Evolutionary conservation across 2,888 invertebrate species (phyloP).

Genomic region (Phalera bucephala): DNA sequence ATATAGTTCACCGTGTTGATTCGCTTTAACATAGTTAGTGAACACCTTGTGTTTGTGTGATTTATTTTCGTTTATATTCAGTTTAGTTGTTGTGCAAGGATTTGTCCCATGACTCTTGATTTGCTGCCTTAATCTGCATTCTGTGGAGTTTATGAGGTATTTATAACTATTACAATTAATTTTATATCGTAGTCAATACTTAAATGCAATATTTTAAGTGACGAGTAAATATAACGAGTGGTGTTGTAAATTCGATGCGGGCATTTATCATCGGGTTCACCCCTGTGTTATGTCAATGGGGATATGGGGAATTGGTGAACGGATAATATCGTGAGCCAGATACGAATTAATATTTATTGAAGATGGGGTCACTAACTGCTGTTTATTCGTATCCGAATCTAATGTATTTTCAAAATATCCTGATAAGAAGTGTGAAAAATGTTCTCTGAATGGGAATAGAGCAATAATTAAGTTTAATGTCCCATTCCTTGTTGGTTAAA

Average conservation of each 20-base stretch:
- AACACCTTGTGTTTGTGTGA: conserved; percentile 56
- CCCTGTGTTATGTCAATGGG: conserved; percentile 29
- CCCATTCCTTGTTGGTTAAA: no score
- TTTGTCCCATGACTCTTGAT: conserved; percentile 53
- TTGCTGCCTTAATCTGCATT: conserved; percentile 41
- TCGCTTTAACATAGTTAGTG: conserved; percentile 47
- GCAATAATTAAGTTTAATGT: no score
- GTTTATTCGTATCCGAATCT: not conserved
- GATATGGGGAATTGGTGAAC: conserved; percentile 28
- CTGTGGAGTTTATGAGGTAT: conserved; percentile 49
- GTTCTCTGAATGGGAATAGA: no score
- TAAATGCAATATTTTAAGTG: conserved; percentile 1
- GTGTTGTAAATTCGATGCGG: conserved; percentile 33
- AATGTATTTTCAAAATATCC: no score
- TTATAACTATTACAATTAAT: conserved; percentile 17
- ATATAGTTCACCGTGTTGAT: conserved; percentile 48
- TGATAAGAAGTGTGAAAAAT: no score
- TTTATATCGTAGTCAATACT: conserved; percentile 1
- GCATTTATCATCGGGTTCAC: conserved; percentile 37
- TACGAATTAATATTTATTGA: conserved; percentile 38
- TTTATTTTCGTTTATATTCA: conserved; percentile 63
- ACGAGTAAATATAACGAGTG: not conserved
- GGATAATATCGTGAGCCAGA: conserved; percentile 38
- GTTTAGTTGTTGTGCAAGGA: conserved; percentile 74
- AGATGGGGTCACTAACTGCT: conserved; percentile 17